Conservation (phyloP, 2,113 vertebrate genomes). For the Camelus dromedarius region DNA sequence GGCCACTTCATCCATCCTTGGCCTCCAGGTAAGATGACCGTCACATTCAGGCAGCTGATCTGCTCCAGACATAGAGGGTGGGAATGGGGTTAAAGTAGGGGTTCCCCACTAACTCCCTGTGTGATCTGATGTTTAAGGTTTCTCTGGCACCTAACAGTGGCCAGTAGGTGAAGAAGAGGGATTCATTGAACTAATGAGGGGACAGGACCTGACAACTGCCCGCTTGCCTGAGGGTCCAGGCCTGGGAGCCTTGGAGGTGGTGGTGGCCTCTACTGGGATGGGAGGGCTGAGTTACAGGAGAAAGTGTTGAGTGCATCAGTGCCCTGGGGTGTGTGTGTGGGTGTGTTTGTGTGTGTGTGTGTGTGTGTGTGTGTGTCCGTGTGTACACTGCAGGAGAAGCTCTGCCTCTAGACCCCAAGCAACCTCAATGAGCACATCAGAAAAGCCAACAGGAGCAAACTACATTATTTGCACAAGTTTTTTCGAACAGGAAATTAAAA, state of each 20-base stretch:
- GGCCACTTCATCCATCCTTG: neutral
- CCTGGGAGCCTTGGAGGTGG: neutral
- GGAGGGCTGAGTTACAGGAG: neutral
- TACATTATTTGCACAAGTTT: slow-evolving; percentile 57
- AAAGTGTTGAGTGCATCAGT: neutral
- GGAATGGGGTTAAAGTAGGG: neutral
- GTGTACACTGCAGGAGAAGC: neutral
- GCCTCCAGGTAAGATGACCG: neutral
- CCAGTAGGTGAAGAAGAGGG: neutral
- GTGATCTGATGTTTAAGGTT: slow-evolving; percentile 1
- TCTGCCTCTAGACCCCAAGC: neutral
- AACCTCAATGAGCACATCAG: neutral
- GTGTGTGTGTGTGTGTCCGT: neutral
- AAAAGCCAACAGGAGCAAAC: slow-evolving; percentile 39
- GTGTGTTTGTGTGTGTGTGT: neutral
- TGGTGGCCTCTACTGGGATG: neutral
- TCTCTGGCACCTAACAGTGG: neutral
- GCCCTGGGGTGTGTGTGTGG: neutral
- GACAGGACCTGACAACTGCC: neutral
- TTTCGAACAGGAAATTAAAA: slow-evolving; percentile 54
- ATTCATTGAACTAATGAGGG: neutral
- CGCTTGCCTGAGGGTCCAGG: neutral
- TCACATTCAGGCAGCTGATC: neutral
- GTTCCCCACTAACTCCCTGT: neutral
- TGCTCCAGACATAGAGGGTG: neutral